These are phyloP conservation scores for Eumaeus atala DNA, from an alignment of 1,140 invertebrate genomes.

Conservation along the genomic window DNA sequence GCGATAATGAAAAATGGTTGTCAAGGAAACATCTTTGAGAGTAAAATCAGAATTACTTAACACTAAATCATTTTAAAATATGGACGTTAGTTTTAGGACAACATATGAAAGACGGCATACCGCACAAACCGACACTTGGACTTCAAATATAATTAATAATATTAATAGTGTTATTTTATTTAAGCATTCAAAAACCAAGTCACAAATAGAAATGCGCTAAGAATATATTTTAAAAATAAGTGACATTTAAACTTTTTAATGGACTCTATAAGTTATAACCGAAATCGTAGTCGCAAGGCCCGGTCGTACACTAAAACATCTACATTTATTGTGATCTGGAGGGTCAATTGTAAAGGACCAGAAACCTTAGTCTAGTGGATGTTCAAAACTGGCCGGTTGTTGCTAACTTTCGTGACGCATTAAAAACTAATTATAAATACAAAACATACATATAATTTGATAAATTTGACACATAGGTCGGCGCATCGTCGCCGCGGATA, in stretches of 20 bases:
- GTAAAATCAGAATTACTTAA: conserved; percentile 64
- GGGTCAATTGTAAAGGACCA: conserved; percentile 63
- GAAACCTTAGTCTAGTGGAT: conserved; percentile 69
- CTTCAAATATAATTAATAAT: background rate
- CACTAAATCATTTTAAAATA: conserved; percentile 69
- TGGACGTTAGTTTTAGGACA: conserved; percentile 70
- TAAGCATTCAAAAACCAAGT: too few relatives aligned
- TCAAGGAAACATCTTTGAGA: conserved; percentile 11
- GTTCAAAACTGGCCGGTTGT: conserved; percentile 67
- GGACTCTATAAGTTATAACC: too few relatives aligned
- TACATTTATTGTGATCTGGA: conserved; percentile 62
- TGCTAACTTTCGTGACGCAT: conserved; percentile 55
- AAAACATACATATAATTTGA: conserved; percentile 49
- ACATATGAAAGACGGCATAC: conserved; percentile 65
- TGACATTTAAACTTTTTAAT: too few relatives aligned
- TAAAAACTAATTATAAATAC: conserved; percentile 53
- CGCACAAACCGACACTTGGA: conserved; percentile 35
- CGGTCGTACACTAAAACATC: conserved; percentile 53
- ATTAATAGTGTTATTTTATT: background rate
- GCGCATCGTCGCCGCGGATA: too few relatives aligned
- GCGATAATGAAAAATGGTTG: background rate
- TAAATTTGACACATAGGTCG: conserved; percentile 31
- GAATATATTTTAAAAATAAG: too few relatives aligned
- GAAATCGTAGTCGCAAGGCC: conserved; percentile 25
- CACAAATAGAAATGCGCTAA: too few relatives aligned